phyloP scores from a whole-genome alignment of 92 coral and sea anemone species.

The Epizoanthus fatuus region DNA sequence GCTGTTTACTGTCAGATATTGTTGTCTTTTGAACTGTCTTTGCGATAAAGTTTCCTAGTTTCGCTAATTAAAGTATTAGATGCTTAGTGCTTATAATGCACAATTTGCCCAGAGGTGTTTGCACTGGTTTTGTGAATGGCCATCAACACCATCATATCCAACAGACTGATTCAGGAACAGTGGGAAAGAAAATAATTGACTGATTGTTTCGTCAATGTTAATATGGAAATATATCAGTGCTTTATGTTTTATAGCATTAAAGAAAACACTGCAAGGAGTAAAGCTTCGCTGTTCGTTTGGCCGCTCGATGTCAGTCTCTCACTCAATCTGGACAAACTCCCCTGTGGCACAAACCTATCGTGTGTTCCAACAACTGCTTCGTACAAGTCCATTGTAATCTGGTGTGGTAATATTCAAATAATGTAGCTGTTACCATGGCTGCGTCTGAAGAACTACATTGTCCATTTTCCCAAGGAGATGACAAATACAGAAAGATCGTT shows the following conservation, averaged over 20 bases:
- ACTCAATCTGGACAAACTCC: too few species aligned
- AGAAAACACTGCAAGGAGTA: not conserved
- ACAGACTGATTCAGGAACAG: not conserved
- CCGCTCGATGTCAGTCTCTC: too few species aligned
- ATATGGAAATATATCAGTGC: not conserved
- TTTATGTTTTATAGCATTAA: not conserved
- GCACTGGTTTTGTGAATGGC: not conserved
- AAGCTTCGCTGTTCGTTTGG: not conserved
- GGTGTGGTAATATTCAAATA: not conserved
- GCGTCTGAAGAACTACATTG: not conserved
- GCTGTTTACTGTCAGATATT: not conserved
- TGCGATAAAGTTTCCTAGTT: constrained; percentile 12
- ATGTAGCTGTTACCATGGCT: constrained; percentile 11
- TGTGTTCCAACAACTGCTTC: not conserved
- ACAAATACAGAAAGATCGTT: not conserved
- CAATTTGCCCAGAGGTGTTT: not conserved
- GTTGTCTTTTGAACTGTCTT: not conserved
- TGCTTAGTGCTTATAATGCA: not conserved
- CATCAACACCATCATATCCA: not conserved
- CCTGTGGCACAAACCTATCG: not conserved
- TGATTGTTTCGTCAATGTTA: constrained; percentile 2
- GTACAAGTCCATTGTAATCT: not conserved
- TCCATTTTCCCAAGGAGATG: not conserved
- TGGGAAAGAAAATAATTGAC: not conserved
- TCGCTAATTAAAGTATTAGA: not conserved